Base-by-base conservation (phyloP, 35 echinoderm and acorn worm species). In the Apostichopus parvimensis region DNA sequence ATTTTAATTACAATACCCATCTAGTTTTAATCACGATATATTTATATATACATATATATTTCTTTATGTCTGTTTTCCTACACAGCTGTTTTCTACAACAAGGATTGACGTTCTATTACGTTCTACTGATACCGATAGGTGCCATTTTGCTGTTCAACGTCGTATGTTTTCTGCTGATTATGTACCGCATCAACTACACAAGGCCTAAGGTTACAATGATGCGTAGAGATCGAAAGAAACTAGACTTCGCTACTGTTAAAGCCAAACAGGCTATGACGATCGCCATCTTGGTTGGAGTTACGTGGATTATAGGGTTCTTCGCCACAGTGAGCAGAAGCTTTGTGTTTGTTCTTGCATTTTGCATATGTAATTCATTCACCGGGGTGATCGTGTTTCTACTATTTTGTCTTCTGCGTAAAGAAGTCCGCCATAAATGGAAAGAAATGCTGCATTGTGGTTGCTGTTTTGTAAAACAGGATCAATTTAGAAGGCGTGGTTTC, bases 301-400 rank as follows among this genome's bases (percentile, higher is more conserved):
- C 95, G 34, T 97, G 95, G 95, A 77, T 94, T 2, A 86, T 97
- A 56, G 95, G 95, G 12, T 97, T 97, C 53, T 72, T 97, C 72
- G 91, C 93, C 45, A 94, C 94, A 77, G 86, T 18, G 2, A 73
- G 54, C 6, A 70, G 77, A 13, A 82, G 78, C 5, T 94, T 79
- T 56, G 18, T 90, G 12, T 94, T 97, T n/a, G 90, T 82, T 57
- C 58, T 97, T 0, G 87, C 92, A 14, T 97, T 97, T 86, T 94
- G 95, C 64, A 28, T 97, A 9, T 73, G 57, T 53, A 97, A 97
- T 77, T 93, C 95, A 4, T 65, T 97, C 11, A 83, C 93, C 13
- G 96, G 96, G 5, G 70, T 98, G 14, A 78, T 92, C 53, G 91
- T 98, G 8, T 98, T 98, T 61, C 21, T 95, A 6, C 68, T 98